A percentile compares a stretch with the other conserved stretches of the same genome.
These are phyloP conservation scores for Camponotus pennsylvanicus DNA, from an alignment of 1,140 invertebrate species.

Conservation along the genomic window DNA sequence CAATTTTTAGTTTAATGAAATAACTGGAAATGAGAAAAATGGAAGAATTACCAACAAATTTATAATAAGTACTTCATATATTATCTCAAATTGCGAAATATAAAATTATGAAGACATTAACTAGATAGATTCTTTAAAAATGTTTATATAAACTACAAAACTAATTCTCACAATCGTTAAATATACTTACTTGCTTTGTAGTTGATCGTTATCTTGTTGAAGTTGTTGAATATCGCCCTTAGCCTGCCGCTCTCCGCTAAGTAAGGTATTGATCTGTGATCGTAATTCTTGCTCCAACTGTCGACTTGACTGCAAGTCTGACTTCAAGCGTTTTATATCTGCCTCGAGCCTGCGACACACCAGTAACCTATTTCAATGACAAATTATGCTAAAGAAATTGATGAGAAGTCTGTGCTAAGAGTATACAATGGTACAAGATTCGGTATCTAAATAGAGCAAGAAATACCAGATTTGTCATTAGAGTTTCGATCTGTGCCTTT, in stretches of 20 bases:
- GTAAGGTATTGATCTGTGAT: slow-evolving; percentile 90
- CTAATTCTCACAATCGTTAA: not conserved
- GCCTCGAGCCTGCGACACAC: slow-evolving; percentile 88
- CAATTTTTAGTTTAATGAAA: not conserved
- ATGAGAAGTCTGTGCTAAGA: slow-evolving; percentile 33
- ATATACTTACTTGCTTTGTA: slow-evolving; percentile 91
- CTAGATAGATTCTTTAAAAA: not conserved
- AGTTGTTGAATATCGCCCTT: slow-evolving; percentile 92
- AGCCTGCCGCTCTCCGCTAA: slow-evolving; percentile 90
- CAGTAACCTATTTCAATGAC: slow-evolving; percentile 82
- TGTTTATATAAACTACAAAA: not conserved
- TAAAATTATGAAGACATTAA: not conserved
- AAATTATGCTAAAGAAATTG: slow-evolving; percentile 68
- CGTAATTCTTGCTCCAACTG: slow-evolving; percentile 94
- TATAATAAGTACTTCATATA: not conserved
- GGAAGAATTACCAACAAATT: not conserved
- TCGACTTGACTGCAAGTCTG: slow-evolving; percentile 92
- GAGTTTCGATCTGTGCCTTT: slow-evolving; percentile 38
- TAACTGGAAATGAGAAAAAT: not conserved
- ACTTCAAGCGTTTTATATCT: slow-evolving; percentile 93
- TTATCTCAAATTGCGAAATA: not conserved
- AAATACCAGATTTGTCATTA: slow-evolving; percentile 34
- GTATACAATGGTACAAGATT: slow-evolving; percentile 28
- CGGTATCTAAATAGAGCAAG: slow-evolving; percentile 46
- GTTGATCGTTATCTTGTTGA: slow-evolving; percentile 93